Conservation (phyloP, 2,888 invertebrate species). For the Pseudococcus longispinus region DNA sequence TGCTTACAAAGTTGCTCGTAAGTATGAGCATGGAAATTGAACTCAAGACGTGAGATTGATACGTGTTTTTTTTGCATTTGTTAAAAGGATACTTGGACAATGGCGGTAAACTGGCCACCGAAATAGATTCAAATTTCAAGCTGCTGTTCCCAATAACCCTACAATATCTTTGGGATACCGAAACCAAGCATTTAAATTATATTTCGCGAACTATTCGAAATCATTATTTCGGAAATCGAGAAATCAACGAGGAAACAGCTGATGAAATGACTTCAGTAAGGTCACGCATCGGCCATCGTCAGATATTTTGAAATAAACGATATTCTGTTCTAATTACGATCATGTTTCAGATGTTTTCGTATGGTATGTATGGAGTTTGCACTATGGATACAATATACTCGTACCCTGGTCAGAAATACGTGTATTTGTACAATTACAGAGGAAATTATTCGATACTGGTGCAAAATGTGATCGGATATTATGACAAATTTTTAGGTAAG, state of each 20-base stretch:
- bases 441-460: neutral
- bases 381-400: neutral
- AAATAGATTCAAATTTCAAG: neutral
- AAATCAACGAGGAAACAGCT: neutral
- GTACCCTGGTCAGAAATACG: neutral
- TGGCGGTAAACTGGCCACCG: neutral
- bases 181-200: constrained; percentile 3
- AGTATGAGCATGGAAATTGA: neutral
- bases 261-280: too few species aligned
- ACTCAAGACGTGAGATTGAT: neutral
- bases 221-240: neutral
- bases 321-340: too few species aligned
- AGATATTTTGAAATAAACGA: too few species aligned
- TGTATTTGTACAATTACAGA: neutral
- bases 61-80: too few species aligned
- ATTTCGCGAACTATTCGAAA: neutral
- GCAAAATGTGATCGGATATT: neutral
- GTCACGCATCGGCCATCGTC: too few species aligned
- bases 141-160: neutral
- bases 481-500: neutral
- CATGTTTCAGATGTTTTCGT: neutral
- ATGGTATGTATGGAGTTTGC: neutral
- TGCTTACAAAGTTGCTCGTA: neutral
- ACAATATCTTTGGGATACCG: constrained; percentile 30
- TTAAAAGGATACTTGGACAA: neutral